Evolutionary conservation across 2,888 invertebrate genomes (phyloP), one percentile per base, ranked within the genome.

Genomic region (Poecilobothrus nobilitatus): DNA sequence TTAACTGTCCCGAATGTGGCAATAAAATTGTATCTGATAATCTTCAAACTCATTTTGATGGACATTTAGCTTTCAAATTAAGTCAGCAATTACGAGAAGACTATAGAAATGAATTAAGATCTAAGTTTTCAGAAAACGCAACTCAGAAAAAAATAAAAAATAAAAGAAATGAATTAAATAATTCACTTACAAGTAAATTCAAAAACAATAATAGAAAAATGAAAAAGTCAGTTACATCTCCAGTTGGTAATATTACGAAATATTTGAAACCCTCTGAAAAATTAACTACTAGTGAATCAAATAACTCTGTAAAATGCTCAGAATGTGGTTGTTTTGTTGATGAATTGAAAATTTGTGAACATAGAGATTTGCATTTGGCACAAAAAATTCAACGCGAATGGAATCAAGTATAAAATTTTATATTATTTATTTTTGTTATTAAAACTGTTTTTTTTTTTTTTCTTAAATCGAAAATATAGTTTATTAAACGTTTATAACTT

Each of bases 311-410:
- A 75, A 81, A 78, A 64, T 95, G 95, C 80, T 74, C 83, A 0
- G 87, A 90, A 76, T 95, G 95, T 80, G 84, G 86, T 34, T 85
- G 87, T 76, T 82, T 79, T 71, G 83, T 95, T 68, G 78, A 84
- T 15, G 73, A 85, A 5, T 84, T 85, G 71, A 89, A 89, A 70
- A 84, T 89, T 74, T 78, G 84, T 1, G 91, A 92, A 76, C 95
- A 95, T 81, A 80, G 85, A 75, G 95, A 96, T 82, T 94, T 88
- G 78, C 96, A 96, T 79, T 85, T 91, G 74, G 96, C 96, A 7
- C 86, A 89, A 76, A 88, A 88, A 76, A 79, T 96, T 67, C 92
- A 80, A 68, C 74, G 74, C 0, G 75, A 80, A 71, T 71, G 79
- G 0, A 80, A 80, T 72, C 74, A 76, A 63, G 69, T 77, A 22